These are phyloP conservation scores for Cryptosula pallasiana DNA, from an alignment of 2,888 invertebrate species.

Conservation along the genomic window DNA sequence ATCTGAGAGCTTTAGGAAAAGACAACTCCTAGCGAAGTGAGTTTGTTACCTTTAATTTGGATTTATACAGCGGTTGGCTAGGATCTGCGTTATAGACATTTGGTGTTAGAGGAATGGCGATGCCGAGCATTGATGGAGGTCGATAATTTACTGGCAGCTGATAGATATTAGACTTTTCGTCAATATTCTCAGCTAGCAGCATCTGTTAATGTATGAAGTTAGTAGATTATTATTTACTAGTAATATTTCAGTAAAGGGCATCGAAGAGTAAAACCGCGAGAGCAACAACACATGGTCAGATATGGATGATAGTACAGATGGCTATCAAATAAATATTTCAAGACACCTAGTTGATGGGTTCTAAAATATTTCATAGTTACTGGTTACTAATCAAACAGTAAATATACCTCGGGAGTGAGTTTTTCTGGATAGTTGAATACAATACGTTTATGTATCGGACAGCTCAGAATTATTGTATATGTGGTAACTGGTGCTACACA, in stretches of 20 bases:
- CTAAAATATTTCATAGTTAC: too few species aligned
- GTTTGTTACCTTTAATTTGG: slow-evolving; percentile 10
- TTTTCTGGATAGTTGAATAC: slow-evolving; percentile 21
- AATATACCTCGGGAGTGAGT: neutral
- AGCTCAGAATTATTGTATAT: slow-evolving; percentile 8
- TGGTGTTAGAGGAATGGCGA: slow-evolving; percentile 26
- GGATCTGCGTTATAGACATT: slow-evolving; percentile 27
- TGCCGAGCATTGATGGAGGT: slow-evolving; percentile 25
- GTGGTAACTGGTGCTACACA: neutral
- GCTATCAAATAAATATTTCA: too few species aligned
- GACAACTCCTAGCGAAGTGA: too few species aligned
- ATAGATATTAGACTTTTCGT: neutral
- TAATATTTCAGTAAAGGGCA: too few species aligned
- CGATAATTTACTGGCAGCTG: slow-evolving; percentile 25
- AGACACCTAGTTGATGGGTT: too few species aligned
- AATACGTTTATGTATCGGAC: slow-evolving; percentile 17
- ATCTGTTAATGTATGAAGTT: too few species aligned
- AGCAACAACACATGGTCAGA: too few species aligned
- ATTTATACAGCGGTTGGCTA: neutral
- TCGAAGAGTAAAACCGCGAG: too few species aligned
- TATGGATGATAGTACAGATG: too few species aligned
- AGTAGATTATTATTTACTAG: too few species aligned
- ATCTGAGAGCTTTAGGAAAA: too few species aligned
- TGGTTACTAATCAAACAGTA: neutral
- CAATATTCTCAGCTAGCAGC: neutral